Conservation (phyloP, 2,113 vertebrate species). For the Ceratotherium simum region DNA sequence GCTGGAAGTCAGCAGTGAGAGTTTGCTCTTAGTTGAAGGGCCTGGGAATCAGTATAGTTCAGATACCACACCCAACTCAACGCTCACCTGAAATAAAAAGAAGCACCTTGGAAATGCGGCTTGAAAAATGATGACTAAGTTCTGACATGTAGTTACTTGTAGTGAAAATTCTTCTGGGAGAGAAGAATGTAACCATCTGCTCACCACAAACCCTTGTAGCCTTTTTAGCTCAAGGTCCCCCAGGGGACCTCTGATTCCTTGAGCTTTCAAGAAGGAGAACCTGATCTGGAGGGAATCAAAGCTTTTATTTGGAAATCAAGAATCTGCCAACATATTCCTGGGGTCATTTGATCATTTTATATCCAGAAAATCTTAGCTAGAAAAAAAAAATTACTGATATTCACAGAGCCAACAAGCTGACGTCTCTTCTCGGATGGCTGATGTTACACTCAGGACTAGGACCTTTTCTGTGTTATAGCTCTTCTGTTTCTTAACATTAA, state of each 20-base stretch:
- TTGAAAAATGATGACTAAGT: constrained; percentile 31
- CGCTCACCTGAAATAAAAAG: constrained; percentile 32
- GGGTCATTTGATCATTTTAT: constrained; percentile 24
- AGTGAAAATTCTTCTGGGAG: background rate
- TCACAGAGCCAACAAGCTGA: background rate
- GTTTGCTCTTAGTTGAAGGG: background rate
- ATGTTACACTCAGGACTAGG: background rate
- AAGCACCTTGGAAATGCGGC: background rate
- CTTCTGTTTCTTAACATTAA: background rate
- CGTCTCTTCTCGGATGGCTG: constrained; percentile 8
- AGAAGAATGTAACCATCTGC: constrained; percentile 10
- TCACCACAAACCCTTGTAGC: background rate
- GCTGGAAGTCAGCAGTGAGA: background rate
- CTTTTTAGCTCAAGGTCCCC: background rate
- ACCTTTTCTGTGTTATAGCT: background rate
- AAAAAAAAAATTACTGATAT: background rate
- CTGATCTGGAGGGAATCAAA: constrained; percentile 25
- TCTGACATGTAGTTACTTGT: background rate
- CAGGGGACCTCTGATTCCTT: constrained; percentile 15
- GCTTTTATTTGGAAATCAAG: constrained; percentile 30
- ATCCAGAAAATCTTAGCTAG: background rate
- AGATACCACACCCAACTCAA: background rate
- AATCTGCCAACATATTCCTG: background rate
- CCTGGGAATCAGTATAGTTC: background rate
- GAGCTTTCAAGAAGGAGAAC: constrained; percentile 22